Percentiles rank a stretch among this genome's conserved stretches.
phyloP scores from a whole-genome alignment of 2,888 invertebrate species.

The Brachypterus glaber region DNA sequence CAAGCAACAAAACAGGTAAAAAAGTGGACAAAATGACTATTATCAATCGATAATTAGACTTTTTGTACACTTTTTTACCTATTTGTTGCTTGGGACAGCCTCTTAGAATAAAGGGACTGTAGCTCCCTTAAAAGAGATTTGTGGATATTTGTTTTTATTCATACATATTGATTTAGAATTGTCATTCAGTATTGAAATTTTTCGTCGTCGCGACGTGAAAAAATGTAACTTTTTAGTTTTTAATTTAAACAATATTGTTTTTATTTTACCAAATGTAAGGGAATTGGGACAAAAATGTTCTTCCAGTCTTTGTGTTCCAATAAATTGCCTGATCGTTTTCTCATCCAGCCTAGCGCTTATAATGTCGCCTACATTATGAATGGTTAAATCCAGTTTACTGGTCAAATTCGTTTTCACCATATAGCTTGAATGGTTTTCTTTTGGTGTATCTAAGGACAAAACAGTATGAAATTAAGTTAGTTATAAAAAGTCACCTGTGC shows the following conservation, averaged over 20 bases:
- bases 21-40: too few species aligned
- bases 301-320: conserved; percentile 59
- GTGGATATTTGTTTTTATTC: too few species aligned
- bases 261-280: conserved; percentile 60
- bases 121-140: too few species aligned
- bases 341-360: conserved; percentile 49
- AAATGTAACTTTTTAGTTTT: conserved; percentile 6
- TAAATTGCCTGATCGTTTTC: conserved; percentile 49
- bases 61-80: too few species aligned
- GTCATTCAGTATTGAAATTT: too few species aligned
- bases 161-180: too few species aligned
- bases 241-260: not conserved
- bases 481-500: conserved; percentile 1
- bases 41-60: too few species aligned
- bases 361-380: conserved; percentile 22
- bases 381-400: conserved; percentile 22
- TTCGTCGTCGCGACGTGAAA: conserved; percentile 6
- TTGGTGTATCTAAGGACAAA: conserved; percentile 25
- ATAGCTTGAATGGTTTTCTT: conserved; percentile 37
- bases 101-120: too few species aligned
- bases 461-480: not conserved
- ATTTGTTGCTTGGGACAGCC: too few species aligned
- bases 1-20: too few species aligned
- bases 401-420: conserved; percentile 30
- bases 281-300: conserved; percentile 81